Conservation (phyloP, 2,113 vertebrate genomes). For the Cnemophilus loriae region DNA sequence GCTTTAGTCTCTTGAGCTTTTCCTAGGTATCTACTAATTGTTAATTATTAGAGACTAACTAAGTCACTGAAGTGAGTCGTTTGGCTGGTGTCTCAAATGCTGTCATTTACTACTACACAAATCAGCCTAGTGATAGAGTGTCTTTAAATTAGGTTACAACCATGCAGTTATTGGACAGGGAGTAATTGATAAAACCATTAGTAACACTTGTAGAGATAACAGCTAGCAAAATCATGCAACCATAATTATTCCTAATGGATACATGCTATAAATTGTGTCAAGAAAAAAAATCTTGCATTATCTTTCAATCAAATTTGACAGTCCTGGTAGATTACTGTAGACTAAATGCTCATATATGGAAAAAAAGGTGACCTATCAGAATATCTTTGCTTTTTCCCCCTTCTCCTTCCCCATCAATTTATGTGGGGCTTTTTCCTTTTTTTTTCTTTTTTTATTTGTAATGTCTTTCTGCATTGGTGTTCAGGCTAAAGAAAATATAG, state of each 20-base stretch:
- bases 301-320: constrained; percentile 87
- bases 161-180: constrained; percentile 92
- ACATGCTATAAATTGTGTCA: constrained; percentile 92
- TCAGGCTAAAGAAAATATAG: constrained; percentile 23
- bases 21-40: constrained; percentile 79
- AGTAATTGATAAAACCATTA: constrained; percentile 99
- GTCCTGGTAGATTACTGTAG: constrained; percentile 74
- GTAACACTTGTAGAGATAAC: constrained; percentile 99
- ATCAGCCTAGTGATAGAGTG: constrained; percentile 87
- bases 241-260: constrained; percentile 96
- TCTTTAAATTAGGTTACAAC: constrained; percentile 94
- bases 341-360: constrained; percentile 68
- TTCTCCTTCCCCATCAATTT: constrained; percentile 47
- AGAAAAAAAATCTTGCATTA: constrained; percentile 81
- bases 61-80: constrained; percentile 84
- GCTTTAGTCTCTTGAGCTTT: constrained; percentile 70
- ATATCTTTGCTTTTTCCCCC: constrained; percentile 32
- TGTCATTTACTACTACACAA: constrained; percentile 89
- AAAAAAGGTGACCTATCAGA: constrained; percentile 72
- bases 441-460: neutral
- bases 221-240: constrained; percentile 93
- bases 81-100: constrained; percentile 83
- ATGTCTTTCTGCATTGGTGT: constrained; percentile 32
- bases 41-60: constrained; percentile 87
- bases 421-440: neutral